phyloP scores from a whole-genome alignment of 2,888 invertebrate species.

The Pachydiplax longipennis region DNA sequence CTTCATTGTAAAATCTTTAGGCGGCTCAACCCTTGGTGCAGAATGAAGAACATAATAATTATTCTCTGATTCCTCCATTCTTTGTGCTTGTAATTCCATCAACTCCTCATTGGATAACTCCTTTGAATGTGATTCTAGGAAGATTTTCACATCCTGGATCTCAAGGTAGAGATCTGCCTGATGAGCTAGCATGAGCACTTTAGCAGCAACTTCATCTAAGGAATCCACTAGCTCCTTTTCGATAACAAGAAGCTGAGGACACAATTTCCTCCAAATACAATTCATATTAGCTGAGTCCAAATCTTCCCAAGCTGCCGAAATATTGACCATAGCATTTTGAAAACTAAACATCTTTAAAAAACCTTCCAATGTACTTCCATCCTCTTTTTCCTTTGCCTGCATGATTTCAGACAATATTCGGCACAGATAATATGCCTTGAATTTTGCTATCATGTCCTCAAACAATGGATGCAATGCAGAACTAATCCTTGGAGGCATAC shows the following conservation, averaged over 20 bases:
- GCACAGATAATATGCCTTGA: conserved; percentile 45
- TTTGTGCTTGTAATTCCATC: background rate
- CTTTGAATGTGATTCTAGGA: background rate
- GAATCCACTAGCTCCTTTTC: background rate
- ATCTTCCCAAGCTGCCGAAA: conserved; percentile 1
- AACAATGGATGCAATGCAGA: conserved; percentile 37
- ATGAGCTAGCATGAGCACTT: background rate
- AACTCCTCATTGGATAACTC: background rate
- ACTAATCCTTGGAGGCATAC: conserved; percentile 51
- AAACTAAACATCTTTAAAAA: background rate
- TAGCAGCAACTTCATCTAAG: background rate
- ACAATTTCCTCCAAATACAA: background rate
- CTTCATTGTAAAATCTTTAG: background rate
- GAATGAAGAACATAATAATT: background rate
- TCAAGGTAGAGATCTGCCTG: background rate
- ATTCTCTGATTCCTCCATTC: background rate
- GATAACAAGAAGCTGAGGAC: background rate
- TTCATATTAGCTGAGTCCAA: background rate
- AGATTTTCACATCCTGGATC: background rate
- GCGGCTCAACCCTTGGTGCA: background rate
- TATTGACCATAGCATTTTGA: background rate
- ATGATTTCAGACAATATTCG: conserved; percentile 21
- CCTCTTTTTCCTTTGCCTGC: background rate
- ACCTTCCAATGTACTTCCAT: background rate
- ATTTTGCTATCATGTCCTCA: conserved; percentile 46